These are phyloP conservation scores for Pogoniulus pusillus DNA, from an alignment of 2,797 vertebrate species.

Conservation along the genomic window DNA sequence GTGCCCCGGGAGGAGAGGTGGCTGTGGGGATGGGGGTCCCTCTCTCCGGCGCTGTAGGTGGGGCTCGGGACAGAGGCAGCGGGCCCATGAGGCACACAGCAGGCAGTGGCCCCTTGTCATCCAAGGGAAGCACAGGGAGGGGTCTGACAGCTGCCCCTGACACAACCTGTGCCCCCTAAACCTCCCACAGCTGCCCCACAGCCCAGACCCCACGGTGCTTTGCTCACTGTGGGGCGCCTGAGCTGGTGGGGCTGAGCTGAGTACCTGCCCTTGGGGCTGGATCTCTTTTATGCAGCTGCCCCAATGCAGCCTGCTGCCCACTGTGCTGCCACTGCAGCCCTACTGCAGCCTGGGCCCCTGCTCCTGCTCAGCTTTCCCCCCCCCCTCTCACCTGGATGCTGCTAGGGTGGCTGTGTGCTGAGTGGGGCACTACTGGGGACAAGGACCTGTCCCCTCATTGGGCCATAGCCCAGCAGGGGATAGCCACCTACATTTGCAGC, in stretches of 20 bases:
- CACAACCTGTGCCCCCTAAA: background rate
- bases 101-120: background rate
- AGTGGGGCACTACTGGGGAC: background rate
- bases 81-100: background rate
- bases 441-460: background rate
- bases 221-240: background rate
- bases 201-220: background rate
- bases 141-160: background rate
- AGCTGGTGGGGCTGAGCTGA: background rate
- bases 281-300: background rate
- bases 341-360: background rate
- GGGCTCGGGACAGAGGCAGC: background rate
- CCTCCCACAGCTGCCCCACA: background rate
- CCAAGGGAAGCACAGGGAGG: accelerated
- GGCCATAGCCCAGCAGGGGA: accelerated
- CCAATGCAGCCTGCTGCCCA: background rate
- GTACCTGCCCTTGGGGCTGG: background rate
- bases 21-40: background rate
- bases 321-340: background rate
- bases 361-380: background rate
- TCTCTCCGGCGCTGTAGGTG: background rate
- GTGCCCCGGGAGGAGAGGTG: too few relatives aligned
- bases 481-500: accelerated
- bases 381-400: background rate
- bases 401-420: background rate